Evolutionary conservation across 2,888 invertebrate species (phyloP), one percentile per base, ranked within the genome.

Genomic region (Autographa pulchrina): DNA sequence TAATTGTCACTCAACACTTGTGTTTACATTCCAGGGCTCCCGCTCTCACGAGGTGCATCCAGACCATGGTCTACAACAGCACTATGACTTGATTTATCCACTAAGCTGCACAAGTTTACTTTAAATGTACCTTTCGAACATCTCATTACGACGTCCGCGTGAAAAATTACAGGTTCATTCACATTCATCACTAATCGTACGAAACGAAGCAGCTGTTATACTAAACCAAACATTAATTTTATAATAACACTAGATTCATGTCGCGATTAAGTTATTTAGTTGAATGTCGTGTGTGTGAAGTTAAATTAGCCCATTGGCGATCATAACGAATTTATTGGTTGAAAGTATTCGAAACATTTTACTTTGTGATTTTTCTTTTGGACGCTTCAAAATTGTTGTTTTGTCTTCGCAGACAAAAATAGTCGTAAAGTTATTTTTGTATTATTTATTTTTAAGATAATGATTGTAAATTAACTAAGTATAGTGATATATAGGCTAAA

Each of bases 401-500:
- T 92, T 92, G 92, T 92, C 91, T 88, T 79, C 68, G 75, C 77
- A 80, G 91, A 88, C 89, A 86, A 89, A 89, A 86, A 85, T 92
- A 91, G 92, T 89, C 91, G 88, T 93, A 92, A 92, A 90, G 93
- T 94, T 95, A 93, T 93, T 92, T 92, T 94, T 93, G 89, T 93
- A 94, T 94, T 95, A 96, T 96, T 96, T 95, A 95, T 95, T 95
- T 90, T 89, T 91, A 95, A 95, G 94, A 91, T 93, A 93, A 93
- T 91, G 88, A 89, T 92, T 95, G 95, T 96, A 94, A 94, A 95
- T 93, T 95, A 95, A 95, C 94, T 94, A 94, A 92, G 86, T 84
- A 87, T 94, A 94, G 94, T 91, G 88, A 91, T 93, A 92, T 89
- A 88, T 93, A 92, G 90, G 87, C 86, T 90, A 88, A 92, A 91